A percentile compares a stretch with the other conserved stretches of the same genome.
Conservation (phyloP, 1,140 invertebrate species). For the Heliconius melpomene region DNA sequence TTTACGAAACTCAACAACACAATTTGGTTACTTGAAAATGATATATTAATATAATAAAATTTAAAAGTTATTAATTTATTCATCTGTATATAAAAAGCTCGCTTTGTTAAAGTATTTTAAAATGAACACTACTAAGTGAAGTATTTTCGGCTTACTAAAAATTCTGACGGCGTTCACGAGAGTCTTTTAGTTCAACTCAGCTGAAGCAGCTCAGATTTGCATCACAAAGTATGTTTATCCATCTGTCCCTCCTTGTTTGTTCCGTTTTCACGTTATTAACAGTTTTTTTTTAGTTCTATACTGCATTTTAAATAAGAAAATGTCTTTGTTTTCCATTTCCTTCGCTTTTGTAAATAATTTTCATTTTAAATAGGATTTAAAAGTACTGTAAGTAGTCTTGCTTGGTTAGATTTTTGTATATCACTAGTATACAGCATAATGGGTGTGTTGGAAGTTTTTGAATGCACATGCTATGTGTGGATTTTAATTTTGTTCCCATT, state of each 20-base stretch:
- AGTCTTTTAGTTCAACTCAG: constrained; percentile 22
- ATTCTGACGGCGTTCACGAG: constrained; percentile 23
- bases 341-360: background rate
- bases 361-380: background rate
- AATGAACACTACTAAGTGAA: constrained; percentile 21
- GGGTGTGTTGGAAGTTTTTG: too few species aligned
- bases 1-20: too few species aligned
- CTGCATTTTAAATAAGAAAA: background rate
- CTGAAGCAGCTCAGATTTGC: constrained; percentile 30
- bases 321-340: background rate
- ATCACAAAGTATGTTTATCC: constrained; percentile 35
- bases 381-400: too few species aligned
- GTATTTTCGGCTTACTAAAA: constrained; percentile 24
- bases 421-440: too few species aligned
- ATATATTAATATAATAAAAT: too few species aligned
- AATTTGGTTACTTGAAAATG: too few species aligned
- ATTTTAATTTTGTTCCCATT: too few species aligned
- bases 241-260: constrained; percentile 26
- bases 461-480: too few species aligned
- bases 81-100: background rate
- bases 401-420: too few species aligned
- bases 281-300: constrained; percentile 5
- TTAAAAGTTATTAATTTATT: too few species aligned
- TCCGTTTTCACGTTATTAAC: constrained; percentile 14
- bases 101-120: background rate